Evolutionary conservation across 2,797 vertebrate genomes (phyloP), one percentile per base, ranked within the genome.

Genomic region (Macrochelys suwanniensis): DNA sequence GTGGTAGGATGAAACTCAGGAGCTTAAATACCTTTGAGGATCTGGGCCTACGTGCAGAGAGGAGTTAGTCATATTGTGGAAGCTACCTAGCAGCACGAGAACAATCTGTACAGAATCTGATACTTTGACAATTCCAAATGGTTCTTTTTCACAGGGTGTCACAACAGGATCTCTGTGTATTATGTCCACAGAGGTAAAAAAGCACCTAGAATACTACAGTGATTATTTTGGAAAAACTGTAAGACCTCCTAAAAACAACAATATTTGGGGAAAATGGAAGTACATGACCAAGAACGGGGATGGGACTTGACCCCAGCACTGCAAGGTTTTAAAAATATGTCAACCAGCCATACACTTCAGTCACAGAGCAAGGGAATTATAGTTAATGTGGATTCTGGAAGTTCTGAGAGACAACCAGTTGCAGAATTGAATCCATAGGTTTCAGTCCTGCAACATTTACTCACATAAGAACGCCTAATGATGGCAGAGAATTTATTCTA

Each of bases 381-480:
- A 71, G 49, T 90, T 76, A 3, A 25, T 0, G 26, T 0, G 0
- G 12, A 4, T 50, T 28, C 28, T 25, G 0, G 0, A 51, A 80
- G 13, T 6, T 59, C 26, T 16, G 10, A 45, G 25, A 0, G 0
- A 4, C 0, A 1, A 1, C 1, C 2, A 53, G 11, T 0, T 26
- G 85, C 84, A 51, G 54, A 54, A 3, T 17, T 1, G n/a, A 5
- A 45, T 19, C 8, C 1, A 68, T 7, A 10, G 26, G 31, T 77
- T 84, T 59, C 12, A 5, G 0, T 11, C 28, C 0, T 56, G 0
- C 17, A 1, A 11, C 23, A 4, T 42, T 9, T 7, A 47, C 15
- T 49, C 26, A 49, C 74, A 49, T 26, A 77, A 47, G 26, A 25
- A 74, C 7, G 0, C 11, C 68, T 77, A 77, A 76, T 5, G 26